Evolutionary conservation across 30 jellyfish, hydroid and myxozoan genomes (phyloP).

Genomic region (Hydra vulgaris): DNA sequence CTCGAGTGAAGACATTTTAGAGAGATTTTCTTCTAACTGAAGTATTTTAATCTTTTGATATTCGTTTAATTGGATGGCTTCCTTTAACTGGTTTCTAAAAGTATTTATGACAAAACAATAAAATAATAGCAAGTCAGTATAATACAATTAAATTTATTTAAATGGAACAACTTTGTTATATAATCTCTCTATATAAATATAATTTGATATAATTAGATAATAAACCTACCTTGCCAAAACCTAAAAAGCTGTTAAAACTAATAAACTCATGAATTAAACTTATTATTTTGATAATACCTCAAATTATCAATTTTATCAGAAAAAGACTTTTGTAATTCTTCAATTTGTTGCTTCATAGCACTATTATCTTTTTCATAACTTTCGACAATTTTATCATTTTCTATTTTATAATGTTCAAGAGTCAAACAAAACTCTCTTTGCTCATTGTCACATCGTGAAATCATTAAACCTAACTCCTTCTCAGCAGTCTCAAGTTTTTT

Average conservation of each 20-base stretch:
- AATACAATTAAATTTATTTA: no score
- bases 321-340: conserved; percentile 11
- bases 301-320: conserved; percentile 4
- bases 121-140: no score
- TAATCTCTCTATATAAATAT: no score
- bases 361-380: conserved; percentile 65
- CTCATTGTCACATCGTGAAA: conserved; percentile 22
- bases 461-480: conserved; percentile 23
- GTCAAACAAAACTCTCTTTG: conserved; percentile 77
- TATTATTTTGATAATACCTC: no score
- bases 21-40: neutral
- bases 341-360: conserved; percentile 25
- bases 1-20: neutral
- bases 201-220: no score
- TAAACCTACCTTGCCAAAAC: no score
- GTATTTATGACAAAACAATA: neutral
- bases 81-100: neutral
- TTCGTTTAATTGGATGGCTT: neutral
- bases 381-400: conserved; percentile 66
- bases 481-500: conserved; percentile 24
- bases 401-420: conserved; percentile 73
- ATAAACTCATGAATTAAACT: no score
- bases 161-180: no score
- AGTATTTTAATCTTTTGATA: neutral
- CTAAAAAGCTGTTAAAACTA: no score